Evolutionary conservation across 2,797 vertebrate species (phyloP).

Genomic region (Chaetodon trifasciatus): DNA sequence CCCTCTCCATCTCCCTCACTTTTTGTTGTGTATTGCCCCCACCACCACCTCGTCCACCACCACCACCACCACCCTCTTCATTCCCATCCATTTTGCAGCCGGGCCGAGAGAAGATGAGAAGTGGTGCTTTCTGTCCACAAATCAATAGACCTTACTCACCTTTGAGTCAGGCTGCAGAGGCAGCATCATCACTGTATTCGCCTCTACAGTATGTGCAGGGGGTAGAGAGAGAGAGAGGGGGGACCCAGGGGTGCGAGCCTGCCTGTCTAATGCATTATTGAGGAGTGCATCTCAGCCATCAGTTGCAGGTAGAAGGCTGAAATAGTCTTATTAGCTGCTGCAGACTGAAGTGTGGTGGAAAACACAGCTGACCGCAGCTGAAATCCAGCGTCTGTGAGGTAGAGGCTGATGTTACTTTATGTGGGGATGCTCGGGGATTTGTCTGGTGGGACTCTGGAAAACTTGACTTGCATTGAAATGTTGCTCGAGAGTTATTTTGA

Average conservation of each 20-base stretch:
- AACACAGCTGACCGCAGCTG: slow-evolving; percentile 82
- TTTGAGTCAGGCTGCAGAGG: slow-evolving; percentile 76
- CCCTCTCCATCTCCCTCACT: slow-evolving; percentile 36
- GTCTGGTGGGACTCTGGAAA: slow-evolving; percentile 49
- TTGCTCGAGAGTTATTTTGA: slow-evolving; percentile 34
- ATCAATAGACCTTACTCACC: slow-evolving; percentile 82
- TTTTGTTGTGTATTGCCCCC: slow-evolving; percentile 42
- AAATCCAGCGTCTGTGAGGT: slow-evolving; percentile 62
- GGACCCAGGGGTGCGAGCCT: slow-evolving; percentile 79
- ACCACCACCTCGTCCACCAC: not conserved
- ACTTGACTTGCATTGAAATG: slow-evolving; percentile 44
- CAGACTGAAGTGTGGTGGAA: slow-evolving; percentile 69
- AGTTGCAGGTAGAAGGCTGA: slow-evolving; percentile 81
- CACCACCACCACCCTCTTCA: slow-evolving; percentile 54
- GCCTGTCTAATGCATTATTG: slow-evolving; percentile 87
- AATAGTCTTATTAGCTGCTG: slow-evolving; percentile 81
- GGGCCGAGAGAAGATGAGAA: slow-evolving; percentile 74
- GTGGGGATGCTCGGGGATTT: slow-evolving; percentile 48
- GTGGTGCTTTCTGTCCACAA: slow-evolving; percentile 77
- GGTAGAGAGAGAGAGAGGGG: slow-evolving; percentile 35
- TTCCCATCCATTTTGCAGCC: slow-evolving; percentile 65
- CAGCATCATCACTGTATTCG: slow-evolving; percentile 72
- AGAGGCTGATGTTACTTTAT: slow-evolving; percentile 50
- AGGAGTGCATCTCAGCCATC: slow-evolving; percentile 83
- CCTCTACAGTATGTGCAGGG: slow-evolving; percentile 65